phyloP scores from a whole-genome alignment of 2,113 vertebrate species.

The Notiomystis cincta region DNA sequence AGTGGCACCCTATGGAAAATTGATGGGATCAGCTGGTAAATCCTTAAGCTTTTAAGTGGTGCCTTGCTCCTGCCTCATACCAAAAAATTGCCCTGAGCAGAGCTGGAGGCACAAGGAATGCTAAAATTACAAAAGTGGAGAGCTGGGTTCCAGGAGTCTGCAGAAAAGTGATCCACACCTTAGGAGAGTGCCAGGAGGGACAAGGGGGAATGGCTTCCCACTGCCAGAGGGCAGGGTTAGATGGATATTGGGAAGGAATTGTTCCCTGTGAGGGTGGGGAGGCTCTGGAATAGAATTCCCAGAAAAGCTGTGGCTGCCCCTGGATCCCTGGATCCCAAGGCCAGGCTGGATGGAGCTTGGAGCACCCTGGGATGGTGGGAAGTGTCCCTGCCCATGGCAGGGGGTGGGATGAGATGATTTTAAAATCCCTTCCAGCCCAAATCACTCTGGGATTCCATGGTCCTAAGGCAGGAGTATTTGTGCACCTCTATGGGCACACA shows the following conservation, averaged over 20 bases:
- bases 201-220: not conserved
- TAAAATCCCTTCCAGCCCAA: not conserved
- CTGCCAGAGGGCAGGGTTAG: rapidly evolving
- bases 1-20: not conserved
- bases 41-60: not conserved
- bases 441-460: not conserved
- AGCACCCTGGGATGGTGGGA: rapidly evolving
- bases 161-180: rapidly evolving
- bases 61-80: not conserved
- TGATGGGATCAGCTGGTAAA: not conserved
- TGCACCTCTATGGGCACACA: not conserved
- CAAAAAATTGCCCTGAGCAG: not conserved
- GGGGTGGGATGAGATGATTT: not conserved
- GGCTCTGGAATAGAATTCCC: rapidly evolving
- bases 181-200: not conserved
- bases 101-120: not conserved
- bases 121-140: not conserved
- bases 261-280: rapidly evolving
- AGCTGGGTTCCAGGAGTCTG: not conserved
- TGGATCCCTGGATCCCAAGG: not conserved
- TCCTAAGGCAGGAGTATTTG: not conserved
- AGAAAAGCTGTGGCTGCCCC: not conserved
- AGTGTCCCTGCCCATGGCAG: not conserved
- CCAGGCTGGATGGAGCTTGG: rapidly evolving
- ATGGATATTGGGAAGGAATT: not conserved